Conservation (phyloP, 2,888 invertebrate species). For the Synanthedon formicaeformis region DNA sequence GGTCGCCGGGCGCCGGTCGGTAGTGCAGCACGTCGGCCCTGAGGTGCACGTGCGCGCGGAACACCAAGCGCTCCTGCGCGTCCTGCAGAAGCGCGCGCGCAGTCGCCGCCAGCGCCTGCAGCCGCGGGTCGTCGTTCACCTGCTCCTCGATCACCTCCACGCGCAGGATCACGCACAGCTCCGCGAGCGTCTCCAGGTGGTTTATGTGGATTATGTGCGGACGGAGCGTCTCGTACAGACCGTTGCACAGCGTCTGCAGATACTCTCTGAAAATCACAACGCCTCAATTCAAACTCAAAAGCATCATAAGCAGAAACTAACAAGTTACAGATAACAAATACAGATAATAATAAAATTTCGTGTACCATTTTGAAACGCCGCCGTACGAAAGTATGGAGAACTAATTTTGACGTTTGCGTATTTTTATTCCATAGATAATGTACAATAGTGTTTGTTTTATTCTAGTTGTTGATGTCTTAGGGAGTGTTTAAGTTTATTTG, state of each 20-base stretch:
- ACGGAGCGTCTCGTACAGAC: constrained; percentile 90
- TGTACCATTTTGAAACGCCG: too few species aligned
- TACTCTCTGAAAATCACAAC: constrained; percentile 72
- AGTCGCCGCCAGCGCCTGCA: constrained; percentile 81
- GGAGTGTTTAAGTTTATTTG: too few species aligned
- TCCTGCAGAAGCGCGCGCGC: constrained; percentile 90
- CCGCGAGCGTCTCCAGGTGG: constrained; percentile 96
- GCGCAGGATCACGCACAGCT: constrained; percentile 92
- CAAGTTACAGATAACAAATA: too few species aligned
- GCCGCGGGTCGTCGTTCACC: constrained; percentile 82
- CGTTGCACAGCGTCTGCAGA: constrained; percentile 85
- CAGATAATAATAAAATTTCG: too few species aligned
- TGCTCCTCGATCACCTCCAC: constrained; percentile 94
- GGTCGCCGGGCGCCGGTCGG: constrained; percentile 92
- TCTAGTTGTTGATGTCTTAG: too few species aligned
- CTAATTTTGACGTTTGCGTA: too few species aligned
- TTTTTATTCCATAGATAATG: too few species aligned
- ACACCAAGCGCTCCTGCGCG: constrained; percentile 95
- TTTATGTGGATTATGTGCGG: constrained; percentile 96
- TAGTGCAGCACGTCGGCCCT: constrained; percentile 90
- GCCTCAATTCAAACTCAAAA: too few species aligned
- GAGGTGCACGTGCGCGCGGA: constrained; percentile 93
- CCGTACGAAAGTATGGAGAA: too few species aligned
- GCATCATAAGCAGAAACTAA: too few species aligned
- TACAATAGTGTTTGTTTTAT: too few species aligned